A percentile compares a stretch with the other conserved stretches of the same genome.
Evolutionary conservation across 2,113 vertebrate species (phyloP).

Genomic region (Nyctereutes procyonoides): DNA sequence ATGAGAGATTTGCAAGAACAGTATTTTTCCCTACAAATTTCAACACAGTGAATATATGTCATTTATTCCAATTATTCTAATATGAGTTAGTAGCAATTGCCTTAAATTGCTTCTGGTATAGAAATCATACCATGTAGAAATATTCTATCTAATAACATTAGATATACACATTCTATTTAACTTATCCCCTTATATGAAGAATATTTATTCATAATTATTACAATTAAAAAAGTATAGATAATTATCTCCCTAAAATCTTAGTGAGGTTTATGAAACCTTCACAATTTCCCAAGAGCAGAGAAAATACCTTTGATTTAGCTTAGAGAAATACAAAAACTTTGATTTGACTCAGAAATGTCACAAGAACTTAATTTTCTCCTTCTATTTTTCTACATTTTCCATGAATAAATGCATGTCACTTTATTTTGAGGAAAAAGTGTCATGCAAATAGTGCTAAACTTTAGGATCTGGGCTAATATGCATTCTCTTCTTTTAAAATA

Average conservation of each 20-base stretch:
- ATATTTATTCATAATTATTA: neutral
- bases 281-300: neutral
- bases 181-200: neutral
- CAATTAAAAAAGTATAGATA: neutral
- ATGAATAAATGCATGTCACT: neutral
- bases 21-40: neutral
- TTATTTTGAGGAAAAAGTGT: neutral
- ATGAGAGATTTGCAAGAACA: neutral
- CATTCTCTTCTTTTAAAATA: neutral
- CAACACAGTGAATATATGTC: neutral
- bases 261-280: neutral
- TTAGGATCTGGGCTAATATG: neutral
- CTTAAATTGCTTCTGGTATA: neutral
- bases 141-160: neutral
- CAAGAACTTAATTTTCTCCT: neutral
- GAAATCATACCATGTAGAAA: neutral
- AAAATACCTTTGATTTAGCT: neutral
- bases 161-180: neutral
- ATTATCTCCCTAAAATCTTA: neutral
- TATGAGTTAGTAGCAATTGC: neutral
- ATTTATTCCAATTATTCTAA: neutral
- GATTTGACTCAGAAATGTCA: neutral
- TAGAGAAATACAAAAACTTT: neutral
- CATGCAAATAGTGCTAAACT: neutral
- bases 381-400: neutral